Evolutionary conservation across 2,888 invertebrate species (phyloP).

Genomic region (Congeria kusceri): DNA sequence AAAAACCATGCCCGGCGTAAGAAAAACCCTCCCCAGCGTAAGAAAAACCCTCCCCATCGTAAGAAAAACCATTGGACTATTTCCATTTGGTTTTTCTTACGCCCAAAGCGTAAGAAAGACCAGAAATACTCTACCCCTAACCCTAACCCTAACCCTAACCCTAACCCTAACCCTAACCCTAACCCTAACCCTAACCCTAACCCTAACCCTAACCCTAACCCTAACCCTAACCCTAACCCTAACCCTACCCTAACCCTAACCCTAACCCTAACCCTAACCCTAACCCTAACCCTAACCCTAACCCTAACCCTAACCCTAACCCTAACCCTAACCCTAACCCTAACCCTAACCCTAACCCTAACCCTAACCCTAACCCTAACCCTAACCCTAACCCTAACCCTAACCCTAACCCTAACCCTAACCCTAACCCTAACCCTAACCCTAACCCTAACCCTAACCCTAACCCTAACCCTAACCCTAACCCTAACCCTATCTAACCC

Average conservation of each 20-base stretch:
- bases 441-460: constrained; percentile 39
- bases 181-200: constrained; percentile 17
- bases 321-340: constrained; percentile 61
- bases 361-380: constrained; percentile 59
- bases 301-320: constrained; percentile 56
- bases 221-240: constrained; percentile 62
- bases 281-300: constrained; percentile 42
- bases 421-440: constrained; percentile 58
- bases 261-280: constrained; percentile 35
- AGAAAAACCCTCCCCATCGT: no score
- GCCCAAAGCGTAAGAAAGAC: no score
- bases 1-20: no score
- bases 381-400: constrained; percentile 53
- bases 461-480: constrained; percentile 60
- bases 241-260: constrained; percentile 56
- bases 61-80: no score
- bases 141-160: constrained; percentile 26
- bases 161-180: constrained; percentile 20
- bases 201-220: constrained; percentile 64
- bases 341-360: constrained; percentile 57
- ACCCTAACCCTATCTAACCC: constrained; percentile 51
- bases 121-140: constrained; percentile 47
- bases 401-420: constrained; percentile 61
- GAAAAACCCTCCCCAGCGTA: no score
- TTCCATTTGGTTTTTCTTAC: no score